phyloP scores from a whole-genome alignment of 1,140 invertebrate species.

The Sitophilus oryzae region DNA sequence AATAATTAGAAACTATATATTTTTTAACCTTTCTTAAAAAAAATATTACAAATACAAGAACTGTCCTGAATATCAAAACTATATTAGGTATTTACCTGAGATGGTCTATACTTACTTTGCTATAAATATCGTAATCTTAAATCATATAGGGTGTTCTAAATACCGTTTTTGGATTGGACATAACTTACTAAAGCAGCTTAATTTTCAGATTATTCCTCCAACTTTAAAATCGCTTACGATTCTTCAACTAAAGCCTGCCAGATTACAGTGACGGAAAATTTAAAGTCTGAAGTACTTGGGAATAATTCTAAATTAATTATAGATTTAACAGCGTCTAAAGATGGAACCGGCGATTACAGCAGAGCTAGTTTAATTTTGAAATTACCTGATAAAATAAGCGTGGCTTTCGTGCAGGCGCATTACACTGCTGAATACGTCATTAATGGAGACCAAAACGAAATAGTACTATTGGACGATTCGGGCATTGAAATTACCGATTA shows the following conservation, averaged over 20 bases:
- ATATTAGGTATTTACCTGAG: too few species aligned
- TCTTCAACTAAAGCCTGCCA: neutral
- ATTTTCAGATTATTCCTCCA: too few species aligned
- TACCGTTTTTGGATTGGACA: too few species aligned
- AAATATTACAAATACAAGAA: too few species aligned
- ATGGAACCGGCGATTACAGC: neutral
- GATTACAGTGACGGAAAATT: neutral
- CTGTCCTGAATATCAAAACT: too few species aligned
- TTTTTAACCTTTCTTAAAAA: too few species aligned
- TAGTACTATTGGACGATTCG: slow-evolving; percentile 1
- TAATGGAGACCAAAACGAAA: neutral
- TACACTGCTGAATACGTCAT: slow-evolving; percentile 8
- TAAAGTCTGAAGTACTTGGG: neutral
- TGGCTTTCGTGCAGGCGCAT: neutral
- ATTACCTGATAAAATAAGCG: slow-evolving; percentile 11
- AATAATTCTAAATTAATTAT: neutral
- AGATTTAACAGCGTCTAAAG: neutral
- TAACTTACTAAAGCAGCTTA: too few species aligned
- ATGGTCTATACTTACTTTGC: too few species aligned
- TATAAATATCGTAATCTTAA: too few species aligned
- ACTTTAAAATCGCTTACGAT: too few species aligned
- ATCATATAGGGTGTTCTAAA: too few species aligned
- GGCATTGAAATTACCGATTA: slow-evolving; percentile 1
- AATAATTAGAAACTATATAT: too few species aligned
- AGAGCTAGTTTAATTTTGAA: slow-evolving; percentile 15